Evolutionary conservation across 2,888 invertebrate species (phyloP), one percentile per base, ranked within the genome.

Genomic region (Caenorhabditis sp.): DNA sequence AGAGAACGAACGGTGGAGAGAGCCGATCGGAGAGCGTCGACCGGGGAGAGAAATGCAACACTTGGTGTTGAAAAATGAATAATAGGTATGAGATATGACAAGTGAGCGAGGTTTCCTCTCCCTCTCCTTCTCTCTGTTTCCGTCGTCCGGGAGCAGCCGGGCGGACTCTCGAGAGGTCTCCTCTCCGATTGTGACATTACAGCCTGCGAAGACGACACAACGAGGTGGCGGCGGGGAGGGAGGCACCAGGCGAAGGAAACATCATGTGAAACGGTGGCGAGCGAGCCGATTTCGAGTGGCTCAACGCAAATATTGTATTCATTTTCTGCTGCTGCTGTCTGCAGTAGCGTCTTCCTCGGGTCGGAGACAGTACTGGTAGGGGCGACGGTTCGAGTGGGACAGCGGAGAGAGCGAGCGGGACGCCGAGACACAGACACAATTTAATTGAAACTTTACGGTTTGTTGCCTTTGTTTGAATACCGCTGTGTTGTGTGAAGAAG

Each of bases 51-150:
- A 52, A 59, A 74, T 62, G 58, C 58, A 74, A 58, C 52, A 58
- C 52, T 56, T 65, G 66, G 58, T 27, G 30, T 15, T 17, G 63
- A 63, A 74, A 53, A 65, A 53, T 55, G 66, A 74, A 65, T 65
- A 59, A 74, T 65, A 55, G 61, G 59, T 58, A 61, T 59, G 68
- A 68, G 74, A 74, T 65, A 55, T 58, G 50, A 62, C 61, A 50
- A 63, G 62, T 58, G 61, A 32, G 30, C 7, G 13, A 39, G 43
- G 15, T 9, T 30, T 9, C 9, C 30, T 30, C 30, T 30, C 30
- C 9, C 13, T 3, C 35, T 35, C 35, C 13, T 13, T 35, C 13
- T 9, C 9, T 35, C 35, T 35, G 9, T 30, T 30, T 30, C 30
- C 9, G 30, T 30, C 30, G 5, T 17, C 6, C 17, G 7, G 20